A percentile compares a stretch with the other conserved stretches of the same genome.
Evolutionary conservation across 2,888 invertebrate genomes (phyloP).

Genomic region (Rapana venosa): DNA sequence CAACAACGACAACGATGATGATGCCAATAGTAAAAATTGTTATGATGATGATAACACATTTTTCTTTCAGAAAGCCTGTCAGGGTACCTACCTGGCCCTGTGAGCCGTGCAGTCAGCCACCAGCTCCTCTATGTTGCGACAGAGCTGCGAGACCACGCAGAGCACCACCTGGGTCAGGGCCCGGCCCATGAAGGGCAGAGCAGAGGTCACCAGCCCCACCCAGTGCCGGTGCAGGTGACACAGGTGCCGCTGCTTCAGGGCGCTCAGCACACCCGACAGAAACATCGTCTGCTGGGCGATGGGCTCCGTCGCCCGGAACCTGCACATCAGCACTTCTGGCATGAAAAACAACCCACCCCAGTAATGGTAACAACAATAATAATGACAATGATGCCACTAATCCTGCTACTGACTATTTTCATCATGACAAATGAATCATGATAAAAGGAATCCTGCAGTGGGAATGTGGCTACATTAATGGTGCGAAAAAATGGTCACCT

Average conservation of each 20-base stretch:
- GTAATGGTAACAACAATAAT: neutral
- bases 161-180: slow-evolving; percentile 88
- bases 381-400: no score
- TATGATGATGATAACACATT: no score
- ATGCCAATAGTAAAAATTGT: no score
- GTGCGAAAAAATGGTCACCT: no score
- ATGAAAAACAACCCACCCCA: no score
- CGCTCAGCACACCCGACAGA: slow-evolving; percentile 87
- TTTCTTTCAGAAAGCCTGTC: no score
- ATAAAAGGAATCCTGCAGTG: no score
- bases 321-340: neutral
- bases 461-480: no score
- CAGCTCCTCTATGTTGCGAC: slow-evolving; percentile 86
- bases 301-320: slow-evolving; percentile 62
- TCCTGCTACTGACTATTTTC: no score
- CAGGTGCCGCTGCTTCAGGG: slow-evolving; percentile 85
- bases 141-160: slow-evolving; percentile 88
- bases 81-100: no score
- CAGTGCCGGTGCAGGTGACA: slow-evolving; percentile 89
- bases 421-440: no score
- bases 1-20: no score
- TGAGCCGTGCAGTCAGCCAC: slow-evolving; percentile 67
- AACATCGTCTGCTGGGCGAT: slow-evolving; percentile 88
- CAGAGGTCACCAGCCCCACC: slow-evolving; percentile 88
- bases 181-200: slow-evolving; percentile 87